phyloP scores from a whole-genome alignment of 2,113 vertebrate genomes.

The Halichoeres trimaculatus region DNA sequence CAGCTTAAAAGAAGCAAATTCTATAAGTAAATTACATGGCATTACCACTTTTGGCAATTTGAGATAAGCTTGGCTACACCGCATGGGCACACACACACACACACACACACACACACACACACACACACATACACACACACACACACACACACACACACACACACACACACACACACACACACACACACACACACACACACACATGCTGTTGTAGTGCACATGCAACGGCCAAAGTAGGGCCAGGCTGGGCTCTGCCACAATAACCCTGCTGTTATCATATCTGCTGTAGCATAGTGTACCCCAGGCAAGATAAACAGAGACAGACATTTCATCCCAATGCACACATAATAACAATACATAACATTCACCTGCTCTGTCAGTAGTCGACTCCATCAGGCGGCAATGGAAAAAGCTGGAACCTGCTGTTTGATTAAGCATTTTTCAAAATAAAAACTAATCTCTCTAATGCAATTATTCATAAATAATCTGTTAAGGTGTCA shows the following conservation, averaged over 20 bases:
- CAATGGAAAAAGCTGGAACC: conserved; percentile 33
- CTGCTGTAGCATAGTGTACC: conserved; percentile 57
- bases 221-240: conserved; percentile 29
- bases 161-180: too few species aligned
- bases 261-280: conserved; percentile 64
- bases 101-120: not conserved
- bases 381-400: conserved; percentile 17
- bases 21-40: conserved; percentile 17
- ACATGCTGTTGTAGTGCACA: conserved; percentile 5
- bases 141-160: not conserved
- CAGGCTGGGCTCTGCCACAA: conserved; percentile 53
- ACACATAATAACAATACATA: conserved; percentile 61
- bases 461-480: conserved; percentile 1
- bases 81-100: conserved; percentile 3
- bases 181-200: not conserved
- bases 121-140: not conserved
- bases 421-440: conserved; percentile 14
- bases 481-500: not conserved
- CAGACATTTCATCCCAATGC: conserved; percentile 61
- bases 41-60: conserved; percentile 25
- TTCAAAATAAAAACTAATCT: conserved; percentile 6
- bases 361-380: conserved; percentile 56
- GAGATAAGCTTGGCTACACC: conserved; percentile 24
- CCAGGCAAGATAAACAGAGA: conserved; percentile 64
- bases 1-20: conserved; percentile 17